Base-by-base conservation (phyloP, 2,888 invertebrate species). In the Dicycla oo region DNA sequence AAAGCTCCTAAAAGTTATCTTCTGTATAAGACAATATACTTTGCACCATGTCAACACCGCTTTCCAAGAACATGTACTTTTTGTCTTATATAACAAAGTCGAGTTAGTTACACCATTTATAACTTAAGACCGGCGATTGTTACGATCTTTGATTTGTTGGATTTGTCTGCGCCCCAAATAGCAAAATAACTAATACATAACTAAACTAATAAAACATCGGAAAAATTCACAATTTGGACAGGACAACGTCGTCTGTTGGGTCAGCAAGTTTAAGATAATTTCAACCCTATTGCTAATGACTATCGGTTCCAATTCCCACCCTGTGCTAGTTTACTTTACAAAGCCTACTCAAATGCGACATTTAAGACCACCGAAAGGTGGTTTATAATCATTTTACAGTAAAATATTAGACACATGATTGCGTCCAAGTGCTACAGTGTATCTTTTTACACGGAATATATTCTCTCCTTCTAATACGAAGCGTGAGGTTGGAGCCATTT, bases 401-500 rank as follows among this genome's bases (percentile, higher is more conserved):
- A 61, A 20, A 43, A 60, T 34, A n/a, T 38, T 45, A 3, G 60
- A n/a, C 30, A 8, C 18, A 34, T 53, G 56, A 51, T 61, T 56
- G 10, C n/a, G 11, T 58, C 53, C 11, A 78, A 69, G 11, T 47
- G 38, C 65, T 69, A 64, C 51, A 57, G 30, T 38, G 18, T 65
- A 69, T 66, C 54, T 66, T 66, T 63, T 30, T 38, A 49, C 18
- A 49, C 18, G 49, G 13, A 72, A 78, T 74, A 69, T 63, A 79
- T 73, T 78, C 38, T 7, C 57, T 40, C 49, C 26, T 54, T 68
- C 26, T 69, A 79, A 67, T 47, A 64, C 62, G 40, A 70, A 69
- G 63, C 58, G 63, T 69, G 79, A 67, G 60, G 40, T 74, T 51
- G 26, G 13, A 40, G n/a, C 69, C 38, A 34, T 73, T 73, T 69